Evolutionary conservation across 2,113 vertebrate genomes (phyloP), one percentile per base, ranked within the genome.

Genomic region (Atherinomorus stipes): DNA sequence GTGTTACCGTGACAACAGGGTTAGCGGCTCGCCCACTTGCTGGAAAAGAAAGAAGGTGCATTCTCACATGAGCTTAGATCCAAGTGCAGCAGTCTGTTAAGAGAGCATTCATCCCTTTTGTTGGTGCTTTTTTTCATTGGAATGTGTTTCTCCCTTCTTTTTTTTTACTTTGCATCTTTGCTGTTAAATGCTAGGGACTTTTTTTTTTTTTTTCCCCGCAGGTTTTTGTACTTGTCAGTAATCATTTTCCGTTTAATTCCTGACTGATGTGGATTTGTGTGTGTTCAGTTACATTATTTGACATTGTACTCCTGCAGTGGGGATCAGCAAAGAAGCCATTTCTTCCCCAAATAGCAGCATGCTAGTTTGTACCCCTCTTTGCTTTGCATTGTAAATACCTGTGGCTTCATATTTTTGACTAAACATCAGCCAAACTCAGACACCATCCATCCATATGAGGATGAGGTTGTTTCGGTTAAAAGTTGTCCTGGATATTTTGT

Each of bases 1-100:
- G 58, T 54, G 81, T 89, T 87, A 62, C 88, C 79, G 86, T 81
- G 76, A 87, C 78, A 66, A 89, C 80, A 21, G 72, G 89, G 81
- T 89, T 81, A 86, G 71, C 83, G 84, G 86, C 85, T 71, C 69
- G 76, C 74, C 81, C 66, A 50, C 2, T 49, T 67, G 73, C 87
- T 67, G 58, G 49, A 78, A 77, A 81, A 84, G 59, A 85, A 74
- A 83, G 78, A 72, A 71, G 73, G 74, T 78, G 77, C 71, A 71
- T 85, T 83, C 61, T 89, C 77, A 88, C 75, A 50, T 49, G 74
- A 71, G 76, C 75, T 81, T 8, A 61, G 56, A 74, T 83, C 79
- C 51, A 52, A 80, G 75, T 44, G 69, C 79, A 78, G 70, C 70
- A 61, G 64, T 37, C 66, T 71, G 67, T 58, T 71, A 19, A 60